These are phyloP conservation scores for Athalia rosae DNA, from an alignment of 2,888 invertebrate genomes.

Conservation along the genomic window DNA sequence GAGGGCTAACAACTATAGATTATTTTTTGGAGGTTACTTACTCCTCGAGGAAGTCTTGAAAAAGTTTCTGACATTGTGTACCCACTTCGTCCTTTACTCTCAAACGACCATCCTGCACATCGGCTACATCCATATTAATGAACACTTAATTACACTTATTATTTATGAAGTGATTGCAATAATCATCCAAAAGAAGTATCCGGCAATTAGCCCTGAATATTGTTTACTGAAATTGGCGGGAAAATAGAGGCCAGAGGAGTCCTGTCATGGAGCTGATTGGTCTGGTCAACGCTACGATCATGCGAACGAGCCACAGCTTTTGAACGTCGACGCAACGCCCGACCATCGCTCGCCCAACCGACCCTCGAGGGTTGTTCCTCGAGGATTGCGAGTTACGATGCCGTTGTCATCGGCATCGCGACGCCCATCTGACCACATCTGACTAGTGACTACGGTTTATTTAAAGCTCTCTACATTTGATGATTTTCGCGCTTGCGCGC, in stretches of 20 bases:
- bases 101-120: constrained; percentile 82
- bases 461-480: constrained; percentile 23
- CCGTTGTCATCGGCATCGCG: constrained; percentile 1
- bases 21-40: constrained; percentile 75
- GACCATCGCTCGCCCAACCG: no score
- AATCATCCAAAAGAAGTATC: not conserved
- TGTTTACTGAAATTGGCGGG: constrained; percentile 33
- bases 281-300: no score
- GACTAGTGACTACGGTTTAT: constrained; percentile 31
- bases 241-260: not conserved
- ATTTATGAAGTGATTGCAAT: not conserved
- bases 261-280: no score
- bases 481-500: constrained; percentile 62
- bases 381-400: not conserved
- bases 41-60: constrained; percentile 97
- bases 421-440: constrained; percentile 39
- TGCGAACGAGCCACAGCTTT: no score
- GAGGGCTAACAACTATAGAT: not conserved
- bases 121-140: constrained; percentile 85
- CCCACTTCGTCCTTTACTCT: constrained; percentile 94
- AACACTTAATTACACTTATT: constrained; percentile 50
- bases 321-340: no score
- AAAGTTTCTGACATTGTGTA: constrained; percentile 94
- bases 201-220: not conserved
- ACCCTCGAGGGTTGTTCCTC: not conserved